Evolutionary conservation across 2,113 vertebrate genomes (phyloP).

Genomic region (Austrofundulus limnaeus): DNA sequence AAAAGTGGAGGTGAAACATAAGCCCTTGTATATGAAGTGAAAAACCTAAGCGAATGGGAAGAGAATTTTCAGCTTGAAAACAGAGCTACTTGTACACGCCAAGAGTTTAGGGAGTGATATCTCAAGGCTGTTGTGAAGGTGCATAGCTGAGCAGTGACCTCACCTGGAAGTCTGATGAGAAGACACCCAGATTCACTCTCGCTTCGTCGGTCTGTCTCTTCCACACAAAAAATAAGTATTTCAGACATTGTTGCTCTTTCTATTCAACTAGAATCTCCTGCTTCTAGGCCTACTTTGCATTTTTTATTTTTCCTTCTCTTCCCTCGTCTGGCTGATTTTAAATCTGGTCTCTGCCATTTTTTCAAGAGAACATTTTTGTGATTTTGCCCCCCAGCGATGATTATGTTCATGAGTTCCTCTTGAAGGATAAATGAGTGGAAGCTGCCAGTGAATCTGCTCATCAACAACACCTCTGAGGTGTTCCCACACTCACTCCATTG

Average conservation of each 20-base stretch:
- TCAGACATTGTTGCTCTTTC: background rate
- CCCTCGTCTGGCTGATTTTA: background rate
- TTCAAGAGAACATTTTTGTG: background rate
- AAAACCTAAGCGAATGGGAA: background rate
- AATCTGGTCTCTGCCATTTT: slow-evolving; percentile 15
- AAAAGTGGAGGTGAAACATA: background rate
- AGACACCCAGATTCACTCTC: slow-evolving; percentile 40
- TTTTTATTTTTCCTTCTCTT: slow-evolving; percentile 10
- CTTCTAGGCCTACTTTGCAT: slow-evolving; percentile 9
- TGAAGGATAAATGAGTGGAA: slow-evolving; percentile 18
- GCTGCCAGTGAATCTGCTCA: background rate
- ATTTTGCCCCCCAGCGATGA: slow-evolving; percentile 10
- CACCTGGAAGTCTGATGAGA: slow-evolving; percentile 51
- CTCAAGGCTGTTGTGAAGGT: slow-evolving; percentile 53
- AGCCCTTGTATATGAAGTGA: background rate
- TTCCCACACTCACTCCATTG: slow-evolving; percentile 36
- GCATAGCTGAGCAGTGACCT: slow-evolving; percentile 69
- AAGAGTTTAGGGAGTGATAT: slow-evolving; percentile 47
- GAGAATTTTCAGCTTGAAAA: slow-evolving; percentile 4
- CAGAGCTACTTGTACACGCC: slow-evolving; percentile 9
- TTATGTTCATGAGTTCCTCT: background rate
- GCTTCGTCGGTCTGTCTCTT: background rate
- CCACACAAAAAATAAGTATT: background rate
- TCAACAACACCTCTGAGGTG: background rate
- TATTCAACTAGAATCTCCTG: background rate